Evolutionary conservation across 2,797 vertebrate genomes (phyloP).

Genomic region (Meriones psammophilus): DNA sequence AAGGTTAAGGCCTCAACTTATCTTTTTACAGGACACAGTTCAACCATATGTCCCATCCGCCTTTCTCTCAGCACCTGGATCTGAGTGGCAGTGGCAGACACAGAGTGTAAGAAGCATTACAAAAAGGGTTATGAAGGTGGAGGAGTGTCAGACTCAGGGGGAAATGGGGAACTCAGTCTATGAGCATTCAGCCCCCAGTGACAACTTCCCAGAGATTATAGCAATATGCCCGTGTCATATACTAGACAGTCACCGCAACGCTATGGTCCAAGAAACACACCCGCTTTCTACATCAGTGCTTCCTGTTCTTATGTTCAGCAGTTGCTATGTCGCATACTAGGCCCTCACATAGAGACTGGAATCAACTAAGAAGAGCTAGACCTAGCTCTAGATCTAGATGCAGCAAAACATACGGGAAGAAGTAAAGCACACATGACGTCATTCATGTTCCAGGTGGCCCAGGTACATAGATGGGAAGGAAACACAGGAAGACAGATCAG

Average conservation of each 20-base stretch:
- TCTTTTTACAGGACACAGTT: neutral
- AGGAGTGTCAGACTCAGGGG: neutral
- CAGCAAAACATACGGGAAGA: neutral
- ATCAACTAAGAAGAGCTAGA: neutral
- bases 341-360: neutral
- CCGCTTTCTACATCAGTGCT: neutral
- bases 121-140: neutral
- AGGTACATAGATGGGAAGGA: neutral
- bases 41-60: neutral
- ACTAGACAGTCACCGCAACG: neutral
- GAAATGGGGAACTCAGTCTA: neutral
- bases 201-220: neutral
- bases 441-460: fast-evolving
- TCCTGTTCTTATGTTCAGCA: neutral
- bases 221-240: neutral
- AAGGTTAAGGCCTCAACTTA: neutral
- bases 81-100: neutral
- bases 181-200: neutral
- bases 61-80: neutral
- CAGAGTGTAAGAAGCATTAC: neutral
- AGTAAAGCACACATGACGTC: neutral
- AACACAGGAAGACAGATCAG: neutral
- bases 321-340: fast-evolving
- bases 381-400: neutral
- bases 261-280: neutral